Percentiles rank a stretch among this genome's conserved stretches.
These are phyloP conservation scores for Eciton burchellii DNA, from an alignment of 1,140 invertebrate genomes.

Conservation along the genomic window DNA sequence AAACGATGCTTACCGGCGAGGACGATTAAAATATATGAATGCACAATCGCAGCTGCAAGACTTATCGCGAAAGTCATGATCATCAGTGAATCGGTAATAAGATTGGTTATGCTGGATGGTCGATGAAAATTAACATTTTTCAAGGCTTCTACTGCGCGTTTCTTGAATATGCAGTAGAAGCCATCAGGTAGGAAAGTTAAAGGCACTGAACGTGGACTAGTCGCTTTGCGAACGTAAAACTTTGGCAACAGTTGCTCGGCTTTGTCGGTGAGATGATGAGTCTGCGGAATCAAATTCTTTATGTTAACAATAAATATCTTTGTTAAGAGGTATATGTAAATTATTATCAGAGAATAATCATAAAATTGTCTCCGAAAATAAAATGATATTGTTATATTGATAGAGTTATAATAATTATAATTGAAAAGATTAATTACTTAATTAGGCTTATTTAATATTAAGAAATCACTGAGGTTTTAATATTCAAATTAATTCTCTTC, in stretches of 20 bases:
- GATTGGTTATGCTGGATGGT: constrained; percentile 82
- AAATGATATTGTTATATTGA: constrained; percentile 38
- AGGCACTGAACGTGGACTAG: constrained; percentile 87
- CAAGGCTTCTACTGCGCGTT: constrained; percentile 85
- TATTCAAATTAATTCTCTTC: no score
- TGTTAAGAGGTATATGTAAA: neutral
- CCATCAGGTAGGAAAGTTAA: constrained; percentile 90
- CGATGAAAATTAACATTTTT: constrained; percentile 83
- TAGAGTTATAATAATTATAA: neutral
- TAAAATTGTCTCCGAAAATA: neutral
- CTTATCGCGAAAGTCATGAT: constrained; percentile 84
- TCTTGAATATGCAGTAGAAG: constrained; percentile 89
- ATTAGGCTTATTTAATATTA: no score
- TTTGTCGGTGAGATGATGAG: constrained; percentile 87
- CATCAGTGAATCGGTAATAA: constrained; percentile 86
- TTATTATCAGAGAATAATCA: neutral
- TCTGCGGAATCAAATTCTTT: constrained; percentile 64
- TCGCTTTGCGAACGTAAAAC: constrained; percentile 87
- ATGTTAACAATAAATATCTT: no score
- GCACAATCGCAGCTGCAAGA: constrained; percentile 84
- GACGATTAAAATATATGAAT: constrained; percentile 65
- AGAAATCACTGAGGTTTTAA: no score
- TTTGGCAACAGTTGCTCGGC: constrained; percentile 87
- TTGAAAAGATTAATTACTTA: no score
- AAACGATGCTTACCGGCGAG: constrained; percentile 47